Base-by-base conservation (phyloP, 2,888 invertebrate genomes). In the Gerosis bhagava region DNA sequence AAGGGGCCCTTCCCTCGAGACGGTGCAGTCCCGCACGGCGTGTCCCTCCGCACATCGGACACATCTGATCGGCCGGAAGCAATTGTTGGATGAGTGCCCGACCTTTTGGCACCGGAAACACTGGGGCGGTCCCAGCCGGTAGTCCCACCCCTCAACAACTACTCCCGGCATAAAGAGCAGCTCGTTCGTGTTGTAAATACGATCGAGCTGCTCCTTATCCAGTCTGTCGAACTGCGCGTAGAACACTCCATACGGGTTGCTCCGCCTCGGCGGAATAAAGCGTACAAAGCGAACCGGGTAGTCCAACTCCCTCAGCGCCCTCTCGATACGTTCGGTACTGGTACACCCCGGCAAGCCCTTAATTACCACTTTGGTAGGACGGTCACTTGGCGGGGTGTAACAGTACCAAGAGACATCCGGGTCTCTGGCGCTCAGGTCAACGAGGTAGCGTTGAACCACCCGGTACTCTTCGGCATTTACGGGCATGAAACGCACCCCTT, bases 221-320 rank as follows among this genome's bases (percentile, higher is more conserved):
- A 34, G 3, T 1, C 8, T 19, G 34, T 34, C 34, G 12, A 34
- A 21, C 13, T 34, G 34, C 8, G 11, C 34, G 22, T 21, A 22
- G 13, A 8, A 34, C 12, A 21, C 21, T 5, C 21, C 11, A 3
- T 12, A 19, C 7, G 34, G 22, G 8, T 12, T 10, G 1, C 34
- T 21, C 7, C 34, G 2, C n/a, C 8, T 11, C 2, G 21, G 10
- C 19, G 34, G 34, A 1, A 34, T 22, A n/a, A n/a, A n/a, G n/a
- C n/a, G n/a, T n/a, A n/a, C n/a, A n/a, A n/a, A n/a, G n/a, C 34
- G 34, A 7, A 13, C 34, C 17, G 31, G 31, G 31, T 16, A 31
- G 16, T 8, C 31, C 19, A 19, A 6, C 19, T 3, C 3, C n/a
- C n/a, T 19, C 19, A 19, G 6, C 4, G 19, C 19, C 6, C 6